These are phyloP conservation scores for Macroramphosus scolopax DNA, from an alignment of 2,797 vertebrate genomes.

Conservation along the genomic window DNA sequence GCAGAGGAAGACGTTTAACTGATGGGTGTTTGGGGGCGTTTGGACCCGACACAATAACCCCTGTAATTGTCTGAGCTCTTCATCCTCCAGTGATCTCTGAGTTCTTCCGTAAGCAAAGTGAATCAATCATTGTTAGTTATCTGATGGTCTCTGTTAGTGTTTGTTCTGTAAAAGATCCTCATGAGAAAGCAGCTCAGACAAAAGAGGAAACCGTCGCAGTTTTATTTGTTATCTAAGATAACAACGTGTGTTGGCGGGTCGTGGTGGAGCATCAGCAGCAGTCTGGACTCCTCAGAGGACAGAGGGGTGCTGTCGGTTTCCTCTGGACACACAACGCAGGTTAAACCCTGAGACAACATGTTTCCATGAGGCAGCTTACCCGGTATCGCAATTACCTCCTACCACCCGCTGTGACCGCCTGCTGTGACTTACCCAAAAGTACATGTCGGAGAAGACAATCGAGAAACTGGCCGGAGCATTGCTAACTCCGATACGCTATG, in stretches of 20 bases:
- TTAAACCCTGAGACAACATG: no score
- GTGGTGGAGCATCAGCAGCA: slow-evolving; percentile 3
- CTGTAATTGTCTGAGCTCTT: not conserved
- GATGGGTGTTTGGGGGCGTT: slow-evolving; percentile 4
- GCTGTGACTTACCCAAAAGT: no score
- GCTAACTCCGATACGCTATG: no score
- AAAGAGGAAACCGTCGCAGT: slow-evolving; percentile 24
- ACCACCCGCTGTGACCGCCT: no score
- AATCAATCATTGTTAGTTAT: slow-evolving; percentile 15
- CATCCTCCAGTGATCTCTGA: slow-evolving; percentile 4
- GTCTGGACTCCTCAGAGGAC: not conserved
- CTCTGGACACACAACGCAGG: no score
- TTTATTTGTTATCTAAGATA: slow-evolving; percentile 55
- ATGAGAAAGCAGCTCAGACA: slow-evolving; percentile 41
- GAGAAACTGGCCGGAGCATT: no score
- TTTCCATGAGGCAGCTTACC: no score
- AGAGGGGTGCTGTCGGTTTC: no score
- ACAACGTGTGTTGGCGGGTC: slow-evolving; percentile 42
- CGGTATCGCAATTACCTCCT: no score
- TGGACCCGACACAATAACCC: slow-evolving; percentile 1
- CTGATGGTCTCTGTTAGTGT: slow-evolving; percentile 34
- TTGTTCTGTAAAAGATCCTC: slow-evolving; percentile 59
- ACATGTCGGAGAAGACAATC: no score
- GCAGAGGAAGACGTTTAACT: slow-evolving; percentile 8
- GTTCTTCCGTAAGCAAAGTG: slow-evolving; percentile 5